These are phyloP conservation scores for Macaria notata DNA, from an alignment of 2,888 invertebrate genomes.

Conservation along the genomic window DNA sequence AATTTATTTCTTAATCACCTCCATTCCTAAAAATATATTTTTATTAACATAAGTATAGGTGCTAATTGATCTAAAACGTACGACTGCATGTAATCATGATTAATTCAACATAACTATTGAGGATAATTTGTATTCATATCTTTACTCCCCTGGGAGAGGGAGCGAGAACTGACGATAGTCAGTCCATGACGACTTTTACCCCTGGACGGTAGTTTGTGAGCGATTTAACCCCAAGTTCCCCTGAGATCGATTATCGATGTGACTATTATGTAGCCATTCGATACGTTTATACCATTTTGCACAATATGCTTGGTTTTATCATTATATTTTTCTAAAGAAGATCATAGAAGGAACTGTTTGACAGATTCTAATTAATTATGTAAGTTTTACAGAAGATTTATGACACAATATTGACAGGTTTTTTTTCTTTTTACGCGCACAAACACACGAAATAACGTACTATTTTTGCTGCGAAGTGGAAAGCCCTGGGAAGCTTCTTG, in stretches of 20 bases:
- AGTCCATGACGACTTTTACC: constrained; percentile 55
- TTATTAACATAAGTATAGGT: too few species aligned
- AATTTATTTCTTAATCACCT: too few species aligned
- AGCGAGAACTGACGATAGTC: constrained; percentile 33
- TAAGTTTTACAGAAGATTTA: too few species aligned
- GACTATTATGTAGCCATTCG: constrained; percentile 45
- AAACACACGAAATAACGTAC: too few species aligned
- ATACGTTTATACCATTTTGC: constrained; percentile 17
- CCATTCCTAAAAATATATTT: too few species aligned
- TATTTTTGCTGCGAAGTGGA: too few species aligned
- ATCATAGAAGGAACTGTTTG: too few species aligned
- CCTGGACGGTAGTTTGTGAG: constrained; percentile 59
- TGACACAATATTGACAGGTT: too few species aligned
- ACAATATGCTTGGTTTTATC: neutral
- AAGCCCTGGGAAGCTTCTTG: too few species aligned
- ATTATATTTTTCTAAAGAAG: neutral
- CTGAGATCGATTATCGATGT: constrained; percentile 52
- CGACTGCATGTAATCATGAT: neutral
- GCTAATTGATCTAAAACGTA: too few species aligned
- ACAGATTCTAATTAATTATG: too few species aligned
- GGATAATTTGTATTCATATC: constrained; percentile 15
- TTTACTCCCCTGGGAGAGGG: constrained; percentile 24
- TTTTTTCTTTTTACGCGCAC: too few species aligned
- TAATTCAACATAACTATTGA: constrained; percentile 7
- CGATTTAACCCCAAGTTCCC: constrained; percentile 61